phyloP scores from a whole-genome alignment of 2,113 vertebrate species.

The Alosa alosa region DNA sequence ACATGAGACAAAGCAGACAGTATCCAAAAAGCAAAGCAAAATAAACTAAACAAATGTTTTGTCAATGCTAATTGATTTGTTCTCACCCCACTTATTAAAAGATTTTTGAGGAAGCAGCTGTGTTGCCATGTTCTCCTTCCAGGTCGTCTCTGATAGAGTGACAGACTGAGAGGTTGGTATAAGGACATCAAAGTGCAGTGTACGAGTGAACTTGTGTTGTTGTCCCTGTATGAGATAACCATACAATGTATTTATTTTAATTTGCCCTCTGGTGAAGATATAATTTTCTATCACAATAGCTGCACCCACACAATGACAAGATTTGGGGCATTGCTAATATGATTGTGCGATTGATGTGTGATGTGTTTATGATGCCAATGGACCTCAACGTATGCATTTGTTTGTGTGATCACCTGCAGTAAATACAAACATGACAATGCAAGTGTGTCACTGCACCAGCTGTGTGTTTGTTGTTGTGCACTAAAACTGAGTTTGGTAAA shows the following conservation, averaged over 20 bases:
- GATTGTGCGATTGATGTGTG: neutral
- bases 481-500: neutral
- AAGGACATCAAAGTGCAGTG: neutral
- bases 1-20: neutral
- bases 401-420: neutral
- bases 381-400: neutral
- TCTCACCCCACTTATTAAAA: conserved; percentile 7
- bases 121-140: neutral
- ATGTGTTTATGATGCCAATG: neutral
- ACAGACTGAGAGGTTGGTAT: neutral
- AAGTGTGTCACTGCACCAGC: neutral
- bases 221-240: neutral
- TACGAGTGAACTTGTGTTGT: neutral
- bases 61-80: neutral
- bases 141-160: neutral
- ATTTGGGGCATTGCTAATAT: neutral
- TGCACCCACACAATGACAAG: neutral
- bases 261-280: neutral
- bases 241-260: neutral
- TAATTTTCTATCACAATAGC: neutral
- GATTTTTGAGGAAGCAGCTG: neutral
- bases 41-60: neutral
- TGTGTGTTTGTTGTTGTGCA: neutral
- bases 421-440: neutral
- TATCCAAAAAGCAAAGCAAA: neutral